Base-by-base conservation (phyloP, 2,113 vertebrate species). In the Danionella cerebrum region DNA sequence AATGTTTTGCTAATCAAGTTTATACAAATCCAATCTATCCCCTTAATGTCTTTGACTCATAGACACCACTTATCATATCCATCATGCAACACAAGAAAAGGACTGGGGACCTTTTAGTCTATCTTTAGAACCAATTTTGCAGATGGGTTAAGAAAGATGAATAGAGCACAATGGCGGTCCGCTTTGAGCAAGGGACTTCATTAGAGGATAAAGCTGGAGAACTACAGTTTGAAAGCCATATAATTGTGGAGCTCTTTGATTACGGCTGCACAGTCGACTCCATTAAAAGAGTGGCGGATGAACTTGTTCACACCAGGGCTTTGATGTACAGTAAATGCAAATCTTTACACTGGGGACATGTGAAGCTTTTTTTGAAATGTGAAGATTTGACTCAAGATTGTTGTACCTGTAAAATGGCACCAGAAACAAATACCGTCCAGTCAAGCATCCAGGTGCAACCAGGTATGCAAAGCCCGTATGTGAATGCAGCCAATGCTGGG, bases 381-480 rank as follows among this genome's bases (percentile, higher is more conserved):
- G 5, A 36, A 50, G 7, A 38, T 29, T 42, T 55, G 70, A 22
- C 27, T 51, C 18, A 48, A 18, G 3, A 12, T 12, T 52, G 14
- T n/a, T 10, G 50, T 78, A 96, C 93, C 91, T 98, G 94, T 2
- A 89, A 89, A 0, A 94, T 44, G 16, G 87, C 92, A 1, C 94
- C 94, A 0, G 94, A 90, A 0, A 86, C 83, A 73, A 93, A 84
- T 48, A 93, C 25, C 4, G 90, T 88, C 89, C 88, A 91, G 79
- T 94, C 93, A 0, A 89, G 84, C 87, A 96, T 86, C 92, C 93
- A 96, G 6, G 85, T 83, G 75, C 92, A 94, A 5, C 91, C 92
- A 0, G 93, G 93, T 48, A 76, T 76, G 3, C 88, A 64, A 74
- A 98, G 89, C 5, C 86, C 94, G 0, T 91, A 94, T 51, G 79